These are phyloP conservation scores for Setipinna tenuifilis DNA, from an alignment of 2,797 vertebrate species.

Conservation along the genomic window DNA sequence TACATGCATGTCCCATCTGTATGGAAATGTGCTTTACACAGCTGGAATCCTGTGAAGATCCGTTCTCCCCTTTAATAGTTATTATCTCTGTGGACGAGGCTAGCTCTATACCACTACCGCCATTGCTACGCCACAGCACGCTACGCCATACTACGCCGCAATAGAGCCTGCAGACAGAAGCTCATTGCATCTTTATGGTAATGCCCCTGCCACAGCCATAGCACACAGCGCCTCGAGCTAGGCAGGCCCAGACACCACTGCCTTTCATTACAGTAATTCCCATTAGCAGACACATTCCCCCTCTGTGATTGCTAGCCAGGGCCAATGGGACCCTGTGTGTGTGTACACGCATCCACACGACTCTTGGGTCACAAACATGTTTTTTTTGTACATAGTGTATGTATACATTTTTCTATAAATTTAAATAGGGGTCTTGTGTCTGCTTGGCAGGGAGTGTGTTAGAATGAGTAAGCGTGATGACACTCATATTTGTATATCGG, in stretches of 20 bases:
- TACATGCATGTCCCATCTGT: slow-evolving; percentile 99
- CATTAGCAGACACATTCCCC: slow-evolving; percentile 79
- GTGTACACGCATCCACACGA: background rate
- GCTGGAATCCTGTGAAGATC: slow-evolving; percentile 94
- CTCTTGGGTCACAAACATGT: background rate
- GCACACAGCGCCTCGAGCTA: slow-evolving; percentile 70
- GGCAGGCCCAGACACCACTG: slow-evolving; percentile 70
- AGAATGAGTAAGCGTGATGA: no score
- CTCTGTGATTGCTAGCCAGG: slow-evolving; percentile 73
- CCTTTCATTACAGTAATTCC: slow-evolving; percentile 84
- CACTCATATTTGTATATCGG: no score
- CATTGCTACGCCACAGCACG: background rate
- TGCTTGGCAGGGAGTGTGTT: background rate
- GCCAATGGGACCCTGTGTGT: slow-evolving; percentile 55
- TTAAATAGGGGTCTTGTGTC: background rate
- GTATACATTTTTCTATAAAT: background rate
- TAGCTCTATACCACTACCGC: background rate
- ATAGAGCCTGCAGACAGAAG: slow-evolving; percentile 75
- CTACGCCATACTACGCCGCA: slow-evolving; percentile 62
- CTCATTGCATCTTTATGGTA: slow-evolving; percentile 83
- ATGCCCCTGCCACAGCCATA: slow-evolving; percentile 60
- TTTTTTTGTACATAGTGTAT: background rate
- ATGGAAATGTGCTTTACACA: slow-evolving; percentile 98
- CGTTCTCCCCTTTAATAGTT: slow-evolving; percentile 99
- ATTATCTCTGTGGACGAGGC: slow-evolving; percentile 94